Evolutionary conservation across 1,140 invertebrate species (phyloP), one percentile per base, ranked within the genome.

Genomic region (Odontomachus brunneus): DNA sequence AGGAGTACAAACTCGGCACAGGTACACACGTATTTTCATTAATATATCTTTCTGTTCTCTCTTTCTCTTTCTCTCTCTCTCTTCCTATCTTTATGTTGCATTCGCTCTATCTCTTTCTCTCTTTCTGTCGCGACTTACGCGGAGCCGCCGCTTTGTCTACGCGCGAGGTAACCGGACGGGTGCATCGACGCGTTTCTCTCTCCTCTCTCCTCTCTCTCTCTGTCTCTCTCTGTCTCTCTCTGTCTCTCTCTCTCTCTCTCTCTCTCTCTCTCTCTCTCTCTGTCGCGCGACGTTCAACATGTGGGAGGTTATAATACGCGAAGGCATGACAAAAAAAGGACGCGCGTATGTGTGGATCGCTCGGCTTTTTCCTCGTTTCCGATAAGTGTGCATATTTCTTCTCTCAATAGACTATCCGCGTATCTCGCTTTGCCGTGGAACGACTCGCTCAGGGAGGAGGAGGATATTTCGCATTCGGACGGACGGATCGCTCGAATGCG

Each of bases 21-120:
- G 88, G 88, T 89, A 89, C 66, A 86, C 26, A 48, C n/a, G n/a
- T 59, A 62, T 69, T 24, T 85, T 9, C 22, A 49, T n/a, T 3
- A 53, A 7, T 73, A 51, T 26, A 59, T 80, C 38, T 14, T 17
- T 59, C 55, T 55, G 0, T 49, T 51, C n/a, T 19, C 48, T 48
- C 15, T 66, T 62, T 80, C 15, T 33, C n/a, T 38, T 33, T 9
- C 4, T 53, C 19, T n/a, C 44, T 29, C 15, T 72, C 29, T 66
- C 22, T 3, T 2, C n/a, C 11, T 48, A 1, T 24, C 33, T 73
- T 72, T 84, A n/a, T 59, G 69, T 62, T 44, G 66, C 3, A 33
- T 81, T 17, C 19, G 57, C n/a, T 62, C 57, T 14, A 59, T 48
- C 24, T 29, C 3, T 66, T 19, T 80, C 9, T 69, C n/a, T 62